phyloP scores from a whole-genome alignment of 2,888 invertebrate species.

The Aphidius colemani region DNA sequence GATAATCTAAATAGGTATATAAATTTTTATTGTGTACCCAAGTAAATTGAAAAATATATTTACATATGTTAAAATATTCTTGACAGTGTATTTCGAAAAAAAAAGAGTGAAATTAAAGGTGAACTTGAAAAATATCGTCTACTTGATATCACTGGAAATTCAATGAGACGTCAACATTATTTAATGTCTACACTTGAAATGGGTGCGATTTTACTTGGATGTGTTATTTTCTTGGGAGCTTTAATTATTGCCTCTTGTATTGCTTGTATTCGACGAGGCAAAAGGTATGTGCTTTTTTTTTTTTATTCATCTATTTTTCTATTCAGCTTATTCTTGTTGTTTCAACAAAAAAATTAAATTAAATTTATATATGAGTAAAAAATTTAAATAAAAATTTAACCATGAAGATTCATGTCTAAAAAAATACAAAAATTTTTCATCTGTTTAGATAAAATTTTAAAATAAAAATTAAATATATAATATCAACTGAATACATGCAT shows the following conservation, averaged over 20 bases:
- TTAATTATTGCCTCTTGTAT: constrained; percentile 79
- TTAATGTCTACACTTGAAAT: constrained; percentile 75
- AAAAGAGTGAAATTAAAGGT: constrained; percentile 67
- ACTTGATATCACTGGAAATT: constrained; percentile 66
- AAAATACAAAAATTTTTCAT: no score
- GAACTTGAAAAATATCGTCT: constrained; percentile 71
- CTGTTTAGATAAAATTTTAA: no score
- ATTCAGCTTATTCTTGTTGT: constrained; percentile 19
- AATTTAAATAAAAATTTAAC: background rate
- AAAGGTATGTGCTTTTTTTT: constrained; percentile 61
- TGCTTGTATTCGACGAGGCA: constrained; percentile 70
- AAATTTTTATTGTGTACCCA: background rate
- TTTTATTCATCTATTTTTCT: constrained; percentile 9
- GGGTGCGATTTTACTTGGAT: constrained; percentile 78
- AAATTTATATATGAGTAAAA: background rate
- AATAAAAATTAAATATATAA: no score
- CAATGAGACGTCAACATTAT: constrained; percentile 56
- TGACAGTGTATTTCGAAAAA: constrained; percentile 67
- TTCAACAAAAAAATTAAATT: background rate
- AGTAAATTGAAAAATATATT: background rate
- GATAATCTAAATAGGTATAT: constrained; percentile 77
- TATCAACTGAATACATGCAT: no score
- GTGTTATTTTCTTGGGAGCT: constrained; percentile 81
- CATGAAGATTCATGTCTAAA: no score
- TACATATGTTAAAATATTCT: constrained; percentile 17